These are phyloP conservation scores for Hyperopisus bebe DNA, from an alignment of 2,113 vertebrate genomes.

Conservation along the genomic window DNA sequence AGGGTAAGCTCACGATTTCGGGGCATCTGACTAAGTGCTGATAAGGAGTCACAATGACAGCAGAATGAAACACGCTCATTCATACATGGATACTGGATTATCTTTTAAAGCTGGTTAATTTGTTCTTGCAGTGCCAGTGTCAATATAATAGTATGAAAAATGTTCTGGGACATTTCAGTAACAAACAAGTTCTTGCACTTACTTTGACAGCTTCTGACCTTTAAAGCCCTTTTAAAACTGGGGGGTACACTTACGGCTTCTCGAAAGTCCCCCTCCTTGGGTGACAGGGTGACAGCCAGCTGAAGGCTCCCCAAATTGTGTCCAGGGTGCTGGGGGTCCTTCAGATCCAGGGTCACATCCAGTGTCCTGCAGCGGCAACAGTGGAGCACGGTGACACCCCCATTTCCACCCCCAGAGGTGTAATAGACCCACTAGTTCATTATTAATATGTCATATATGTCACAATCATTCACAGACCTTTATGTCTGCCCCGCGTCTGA, in stretches of 20 bases:
- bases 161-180: neutral
- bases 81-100: neutral
- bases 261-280: constrained; percentile 65
- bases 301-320: constrained; percentile 70
- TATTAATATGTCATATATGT: neutral
- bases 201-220: neutral
- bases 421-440: neutral
- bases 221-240: neutral
- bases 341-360: constrained; percentile 66
- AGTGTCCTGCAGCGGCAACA: constrained; percentile 47
- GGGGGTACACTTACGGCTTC: constrained; percentile 62
- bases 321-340: constrained; percentile 69
- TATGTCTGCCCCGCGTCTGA: neutral
- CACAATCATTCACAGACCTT: neutral
- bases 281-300: constrained; percentile 58
- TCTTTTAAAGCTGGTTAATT: neutral
- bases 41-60: neutral
- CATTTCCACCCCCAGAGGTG: neutral
- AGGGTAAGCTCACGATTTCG: neutral
- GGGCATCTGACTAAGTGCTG: neutral
- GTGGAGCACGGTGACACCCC: neutral
- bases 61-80: neutral
- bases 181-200: neutral
- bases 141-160: neutral
- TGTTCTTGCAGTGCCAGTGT: neutral